Conservation (phyloP, 2,113 vertebrate species). For the Gorsachius goisagi region DNA sequence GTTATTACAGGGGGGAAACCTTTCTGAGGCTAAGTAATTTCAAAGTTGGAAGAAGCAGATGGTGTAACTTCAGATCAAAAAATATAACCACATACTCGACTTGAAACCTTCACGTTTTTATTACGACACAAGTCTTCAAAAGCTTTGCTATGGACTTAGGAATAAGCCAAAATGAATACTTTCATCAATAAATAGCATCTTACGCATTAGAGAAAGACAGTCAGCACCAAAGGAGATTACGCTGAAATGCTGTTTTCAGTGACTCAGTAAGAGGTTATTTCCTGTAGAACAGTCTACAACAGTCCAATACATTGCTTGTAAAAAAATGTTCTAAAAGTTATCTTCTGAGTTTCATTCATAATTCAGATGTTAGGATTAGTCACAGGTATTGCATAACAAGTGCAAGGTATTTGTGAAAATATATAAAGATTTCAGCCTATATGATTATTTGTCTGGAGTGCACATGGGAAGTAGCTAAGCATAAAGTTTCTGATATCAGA, state of each 20-base stretch:
- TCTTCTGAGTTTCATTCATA: neutral
- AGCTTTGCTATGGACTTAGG: neutral
- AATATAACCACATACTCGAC: neutral
- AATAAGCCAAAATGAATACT: neutral
- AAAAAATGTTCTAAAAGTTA: neutral
- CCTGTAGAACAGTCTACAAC: neutral
- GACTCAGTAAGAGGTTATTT: neutral
- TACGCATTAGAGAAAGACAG: neutral
- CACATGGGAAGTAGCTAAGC: neutral
- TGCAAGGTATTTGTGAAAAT: neutral
- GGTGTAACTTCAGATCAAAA: neutral
- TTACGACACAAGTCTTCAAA: neutral
- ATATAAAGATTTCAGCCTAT: neutral
- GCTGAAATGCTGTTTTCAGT: neutral
- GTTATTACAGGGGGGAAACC: neutral
- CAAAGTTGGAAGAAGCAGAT: neutral
- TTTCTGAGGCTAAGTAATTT: neutral
- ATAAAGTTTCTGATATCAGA: neutral
- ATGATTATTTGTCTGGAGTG: neutral
- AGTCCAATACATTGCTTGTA: neutral
- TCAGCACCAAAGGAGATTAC: neutral
- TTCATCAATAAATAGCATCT: neutral
- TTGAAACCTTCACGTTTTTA: neutral
- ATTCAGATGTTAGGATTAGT: neutral
- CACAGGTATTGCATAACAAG: neutral